Conservation (phyloP, 2,113 vertebrate genomes). For the Scomber scombrus region DNA sequence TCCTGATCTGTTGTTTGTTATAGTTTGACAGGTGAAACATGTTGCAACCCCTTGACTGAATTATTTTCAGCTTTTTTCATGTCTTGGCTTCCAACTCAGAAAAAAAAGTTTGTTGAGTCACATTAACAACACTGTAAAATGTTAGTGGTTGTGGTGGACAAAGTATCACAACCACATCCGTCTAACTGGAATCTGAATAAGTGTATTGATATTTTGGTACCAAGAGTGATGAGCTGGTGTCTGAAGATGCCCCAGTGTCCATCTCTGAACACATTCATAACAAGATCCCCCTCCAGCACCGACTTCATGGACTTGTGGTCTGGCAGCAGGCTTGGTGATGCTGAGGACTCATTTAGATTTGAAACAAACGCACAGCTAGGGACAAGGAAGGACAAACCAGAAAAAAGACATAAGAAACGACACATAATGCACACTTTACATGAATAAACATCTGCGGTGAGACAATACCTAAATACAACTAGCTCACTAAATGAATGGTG, state of each 20-base stretch:
- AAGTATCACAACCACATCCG: not conserved
- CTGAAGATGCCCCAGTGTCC: slow-evolving; percentile 94
- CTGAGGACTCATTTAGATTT: slow-evolving; percentile 84
- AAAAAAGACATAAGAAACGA: not conserved
- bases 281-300: slow-evolving; percentile 86
- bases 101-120: not conserved
- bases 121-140: not conserved
- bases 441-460: too few species aligned
- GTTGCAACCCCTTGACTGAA: too few species aligned
- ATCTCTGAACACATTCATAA: slow-evolving; percentile 93
- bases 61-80: too few species aligned
- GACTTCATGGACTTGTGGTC: slow-evolving; percentile 82
- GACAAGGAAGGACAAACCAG: not conserved
- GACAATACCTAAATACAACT: not conserved
- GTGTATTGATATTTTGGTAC: slow-evolving; percentile 71
- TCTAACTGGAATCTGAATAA: not conserved
- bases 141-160: not conserved
- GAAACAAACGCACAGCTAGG: slow-evolving; percentile 92
- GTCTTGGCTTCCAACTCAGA: not conserved
- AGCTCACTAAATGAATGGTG: too few species aligned
- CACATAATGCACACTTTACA: not conserved
- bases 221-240: slow-evolving; percentile 87
- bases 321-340: slow-evolving; percentile 70
- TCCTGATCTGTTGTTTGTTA: too few species aligned
- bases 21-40: too few species aligned